A percentile compares a stretch with the other conserved stretches of the same genome.
Evolutionary conservation across 2,888 invertebrate genomes (phyloP).

Genomic region (Gerris lacustris): DNA sequence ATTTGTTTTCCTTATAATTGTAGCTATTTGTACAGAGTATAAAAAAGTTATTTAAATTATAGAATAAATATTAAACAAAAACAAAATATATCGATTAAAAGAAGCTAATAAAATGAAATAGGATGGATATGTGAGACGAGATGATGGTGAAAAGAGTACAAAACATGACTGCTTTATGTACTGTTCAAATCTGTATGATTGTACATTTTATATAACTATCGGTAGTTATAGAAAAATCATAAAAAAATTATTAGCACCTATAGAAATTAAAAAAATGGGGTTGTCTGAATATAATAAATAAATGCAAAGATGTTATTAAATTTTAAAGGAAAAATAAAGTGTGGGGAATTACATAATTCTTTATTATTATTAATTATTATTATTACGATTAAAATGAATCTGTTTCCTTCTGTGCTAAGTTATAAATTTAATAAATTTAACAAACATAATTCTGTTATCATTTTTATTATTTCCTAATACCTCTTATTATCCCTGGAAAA

Average conservation of each 20-base stretch:
- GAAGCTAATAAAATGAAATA: no score
- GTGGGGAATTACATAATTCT: background rate
- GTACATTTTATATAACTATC: constrained; percentile 19
- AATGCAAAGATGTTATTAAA: constrained; percentile 8
- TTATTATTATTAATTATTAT: constrained; percentile 17
- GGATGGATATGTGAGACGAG: no score
- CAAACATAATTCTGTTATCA: constrained; percentile 7
- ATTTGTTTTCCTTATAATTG: no score
- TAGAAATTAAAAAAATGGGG: constrained; percentile 8
- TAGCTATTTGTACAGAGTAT: no score
- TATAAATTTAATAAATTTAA: constrained; percentile 26
- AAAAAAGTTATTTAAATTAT: no score
- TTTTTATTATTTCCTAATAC: background rate
- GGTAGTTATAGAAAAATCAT: constrained; percentile 10
- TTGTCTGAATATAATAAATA: constrained; percentile 1
- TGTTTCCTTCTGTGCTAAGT: constrained; percentile 18
- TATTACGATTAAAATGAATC: constrained; percentile 16
- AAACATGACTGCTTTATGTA: constrained; percentile 27
- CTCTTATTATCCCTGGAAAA: no score
- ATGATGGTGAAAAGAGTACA: constrained; percentile 22
- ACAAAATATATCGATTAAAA: no score
- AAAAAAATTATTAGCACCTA: constrained; percentile 19
- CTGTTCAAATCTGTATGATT: constrained; percentile 16
- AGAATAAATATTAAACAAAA: no score
- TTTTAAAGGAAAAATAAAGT: background rate